Percentiles rank a stretch among this genome's conserved stretches.
phyloP scores from a whole-genome alignment of 2,113 vertebrate genomes.

The Plectropomus leopardus region DNA sequence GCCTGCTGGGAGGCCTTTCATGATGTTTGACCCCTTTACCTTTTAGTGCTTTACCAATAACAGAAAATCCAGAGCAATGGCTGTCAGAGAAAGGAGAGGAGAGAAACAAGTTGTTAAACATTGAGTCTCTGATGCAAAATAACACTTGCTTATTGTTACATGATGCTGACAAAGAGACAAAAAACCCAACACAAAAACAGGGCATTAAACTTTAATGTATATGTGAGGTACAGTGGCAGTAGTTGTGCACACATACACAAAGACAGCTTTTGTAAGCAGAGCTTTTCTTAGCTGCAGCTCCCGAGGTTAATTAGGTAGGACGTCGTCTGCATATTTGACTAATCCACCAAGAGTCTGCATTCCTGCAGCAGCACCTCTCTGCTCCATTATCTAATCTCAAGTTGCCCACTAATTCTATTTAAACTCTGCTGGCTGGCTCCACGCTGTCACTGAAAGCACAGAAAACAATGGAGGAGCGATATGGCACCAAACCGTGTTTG shows the following conservation, averaged over 20 bases:
- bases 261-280: slow-evolving; percentile 1
- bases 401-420: slow-evolving; percentile 61
- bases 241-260: neutral
- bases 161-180: neutral
- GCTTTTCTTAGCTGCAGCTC: slow-evolving; percentile 25
- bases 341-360: slow-evolving; percentile 61
- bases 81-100: neutral
- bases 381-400: slow-evolving; percentile 67
- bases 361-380: slow-evolving; percentile 60
- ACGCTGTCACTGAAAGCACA: slow-evolving; percentile 18
- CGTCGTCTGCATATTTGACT: slow-evolving; percentile 57
- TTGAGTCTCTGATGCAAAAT: neutral
- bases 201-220: slow-evolving; percentile 18
- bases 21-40: slow-evolving; percentile 56
- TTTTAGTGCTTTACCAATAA: slow-evolving; percentile 35
- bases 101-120: neutral
- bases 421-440: slow-evolving; percentile 34
- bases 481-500: neutral
- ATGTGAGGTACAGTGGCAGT: neutral
- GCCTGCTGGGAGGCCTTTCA: slow-evolving; percentile 35
- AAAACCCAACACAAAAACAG: slow-evolving; percentile 1
- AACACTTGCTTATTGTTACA: neutral
- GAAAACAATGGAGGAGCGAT: slow-evolving; percentile 41
- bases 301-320: slow-evolving; percentile 64
- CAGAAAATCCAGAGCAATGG: neutral